Base-by-base conservation (phyloP, 2,888 invertebrate genomes). In the Hirtodrosophila histrioides region DNA sequence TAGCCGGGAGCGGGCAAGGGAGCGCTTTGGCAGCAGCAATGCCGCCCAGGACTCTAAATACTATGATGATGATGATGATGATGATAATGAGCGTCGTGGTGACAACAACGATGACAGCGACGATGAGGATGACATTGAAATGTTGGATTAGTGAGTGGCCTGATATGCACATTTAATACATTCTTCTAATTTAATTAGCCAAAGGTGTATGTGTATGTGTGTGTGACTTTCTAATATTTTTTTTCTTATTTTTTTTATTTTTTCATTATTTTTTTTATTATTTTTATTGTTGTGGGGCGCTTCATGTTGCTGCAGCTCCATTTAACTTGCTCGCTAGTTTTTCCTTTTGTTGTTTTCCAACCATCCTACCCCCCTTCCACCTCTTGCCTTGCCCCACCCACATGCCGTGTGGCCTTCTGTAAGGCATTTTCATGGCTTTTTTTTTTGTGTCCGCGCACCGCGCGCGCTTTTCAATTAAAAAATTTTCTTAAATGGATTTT, bases 131-230 rank as follows among this genome's bases (percentile, higher is more conserved):
- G 90, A 91, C 24, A 78, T 91, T 54, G 89, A 91, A 60, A 78
- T 89, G 81, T 70, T 86, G 53, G 91, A 91, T 60, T 91, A 83
- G 90, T 90, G 71, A 90, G 90, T 89, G 29, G 9, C 37, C 36
- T 33, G 40, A 62, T 35, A 58, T 27, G 27, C 62, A 45, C 39
- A 40, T 33, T 61, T 41, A n/a, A 36, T 45, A 49, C 35, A 66
- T 45, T 49, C 37, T 69, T 58, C 36, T 72, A 74, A 74, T 74
- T 58, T 48, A 72, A 62, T 63, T 72, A 74, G 55, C 24, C 31
- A 44, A 44, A n/a, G 17, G 4, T 31, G 31, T 31, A 9, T 29
- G 23, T 17, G 35, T 11, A 23, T 10, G 40, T 9, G 29, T 37
- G 27, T 27, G 31, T 7, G n/a, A 11, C 11, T 8, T 27, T 27